Percentiles rank a stretch among this genome's conserved stretches.
Evolutionary conservation across 2,113 vertebrate genomes (phyloP).

Genomic region (Sorex fumeus): DNA sequence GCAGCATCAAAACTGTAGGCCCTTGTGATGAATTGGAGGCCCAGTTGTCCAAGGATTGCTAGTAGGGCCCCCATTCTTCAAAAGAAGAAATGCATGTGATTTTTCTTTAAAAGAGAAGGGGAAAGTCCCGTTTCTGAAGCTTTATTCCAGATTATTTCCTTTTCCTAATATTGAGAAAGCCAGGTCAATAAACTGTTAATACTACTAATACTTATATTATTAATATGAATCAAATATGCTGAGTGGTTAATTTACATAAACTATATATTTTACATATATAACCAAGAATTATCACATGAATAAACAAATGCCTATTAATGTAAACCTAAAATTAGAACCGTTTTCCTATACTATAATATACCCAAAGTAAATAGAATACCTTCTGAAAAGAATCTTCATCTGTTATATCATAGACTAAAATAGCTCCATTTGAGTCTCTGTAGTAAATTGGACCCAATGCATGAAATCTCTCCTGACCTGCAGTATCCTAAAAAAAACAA

Average conservation of each 20-base stretch:
- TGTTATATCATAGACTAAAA: conserved; percentile 98
- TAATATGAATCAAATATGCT: conserved; percentile 43
- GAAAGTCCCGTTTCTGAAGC: conserved; percentile 35
- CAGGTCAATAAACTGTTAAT: conserved; percentile 55
- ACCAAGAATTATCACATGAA: conserved; percentile 38
- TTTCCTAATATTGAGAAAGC: conserved; percentile 54
- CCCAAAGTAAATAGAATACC: conserved; percentile 86
- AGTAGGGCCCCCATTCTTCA: too few relatives aligned
- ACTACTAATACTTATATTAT: conserved; percentile 5
- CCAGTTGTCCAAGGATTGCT: too few relatives aligned
- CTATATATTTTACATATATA: conserved; percentile 37
- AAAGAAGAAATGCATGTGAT: neutral
- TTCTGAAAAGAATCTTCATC: conserved; percentile 99
- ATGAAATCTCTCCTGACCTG: conserved; percentile 98
- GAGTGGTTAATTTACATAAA: neutral
- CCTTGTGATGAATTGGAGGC: too few relatives aligned
- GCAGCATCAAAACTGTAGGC: too few relatives aligned
- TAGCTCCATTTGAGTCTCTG: conserved; percentile 98
- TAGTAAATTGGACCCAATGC: conserved; percentile 99
- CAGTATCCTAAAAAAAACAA: conserved; percentile 94
- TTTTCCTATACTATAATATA: conserved; percentile 55
- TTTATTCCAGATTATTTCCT: conserved; percentile 58
- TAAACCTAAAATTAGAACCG: conserved; percentile 12
- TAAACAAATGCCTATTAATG: conserved; percentile 36
- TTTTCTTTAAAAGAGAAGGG: conserved; percentile 34